Conservation (phyloP, 2,113 vertebrate genomes). For the Vulpes ferrilata region DNA sequence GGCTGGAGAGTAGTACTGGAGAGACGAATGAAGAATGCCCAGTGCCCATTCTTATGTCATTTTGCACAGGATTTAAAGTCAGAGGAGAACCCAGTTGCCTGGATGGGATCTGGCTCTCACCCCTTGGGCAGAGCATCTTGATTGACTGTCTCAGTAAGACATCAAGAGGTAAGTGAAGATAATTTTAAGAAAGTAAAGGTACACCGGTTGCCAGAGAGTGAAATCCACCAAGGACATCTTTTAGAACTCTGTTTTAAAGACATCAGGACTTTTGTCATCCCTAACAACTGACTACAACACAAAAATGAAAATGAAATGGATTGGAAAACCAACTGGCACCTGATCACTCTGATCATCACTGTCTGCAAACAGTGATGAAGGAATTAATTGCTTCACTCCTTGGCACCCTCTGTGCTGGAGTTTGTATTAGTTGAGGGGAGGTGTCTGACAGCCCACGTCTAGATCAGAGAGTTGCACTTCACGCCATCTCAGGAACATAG, state of each 20-base stretch:
- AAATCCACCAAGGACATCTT: neutral
- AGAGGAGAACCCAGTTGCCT: neutral
- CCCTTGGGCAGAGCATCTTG: neutral
- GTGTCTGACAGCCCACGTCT: neutral
- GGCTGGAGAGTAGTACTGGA: neutral
- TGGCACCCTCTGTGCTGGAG: neutral
- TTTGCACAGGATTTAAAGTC: neutral
- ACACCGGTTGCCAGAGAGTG: neutral
- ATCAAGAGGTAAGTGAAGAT: neutral
- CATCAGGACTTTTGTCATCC: neutral
- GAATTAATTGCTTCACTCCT: neutral
- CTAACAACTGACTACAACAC: neutral
- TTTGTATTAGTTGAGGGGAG: too few species aligned
- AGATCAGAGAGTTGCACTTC: neutral
- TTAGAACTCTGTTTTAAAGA: neutral
- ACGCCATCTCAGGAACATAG: neutral
- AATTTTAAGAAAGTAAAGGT: neutral
- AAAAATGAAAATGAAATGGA: neutral
- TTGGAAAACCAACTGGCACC: neutral
- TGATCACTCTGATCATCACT: neutral
- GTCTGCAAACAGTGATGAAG: neutral
- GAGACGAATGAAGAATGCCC: neutral
- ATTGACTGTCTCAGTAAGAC: neutral
- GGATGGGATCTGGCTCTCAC: neutral
- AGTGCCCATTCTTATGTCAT: neutral